A percentile compares a stretch with the other conserved stretches of the same genome.
Conservation (phyloP, 2,113 vertebrate species). For the Nerophis ophidion region DNA sequence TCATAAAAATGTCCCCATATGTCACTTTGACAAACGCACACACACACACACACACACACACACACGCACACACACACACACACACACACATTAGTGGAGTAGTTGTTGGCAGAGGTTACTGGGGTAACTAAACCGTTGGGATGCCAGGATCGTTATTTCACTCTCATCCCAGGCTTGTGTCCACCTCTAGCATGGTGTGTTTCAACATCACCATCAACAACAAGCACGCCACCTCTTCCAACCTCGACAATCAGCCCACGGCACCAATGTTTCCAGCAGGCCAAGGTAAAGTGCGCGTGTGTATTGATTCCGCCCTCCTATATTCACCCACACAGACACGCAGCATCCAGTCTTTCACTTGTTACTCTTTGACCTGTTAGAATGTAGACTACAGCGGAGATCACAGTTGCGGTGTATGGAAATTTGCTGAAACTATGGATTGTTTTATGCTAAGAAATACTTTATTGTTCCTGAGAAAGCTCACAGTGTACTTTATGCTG, state of each 20-base stretch:
- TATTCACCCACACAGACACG: slow-evolving; percentile 58
- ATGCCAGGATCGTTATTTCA: slow-evolving; percentile 61
- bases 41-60: too few relatives aligned
- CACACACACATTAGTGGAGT: slow-evolving; percentile 13
- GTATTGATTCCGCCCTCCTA: slow-evolving; percentile 56
- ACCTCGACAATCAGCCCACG: slow-evolving; percentile 47
- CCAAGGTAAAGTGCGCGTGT: slow-evolving; percentile 22
- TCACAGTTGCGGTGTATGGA: slow-evolving; percentile 12
- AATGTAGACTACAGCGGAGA: slow-evolving; percentile 30
- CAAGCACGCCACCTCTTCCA: slow-evolving; percentile 36
- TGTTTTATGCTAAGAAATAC: too few relatives aligned
- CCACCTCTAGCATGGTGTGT: slow-evolving; percentile 42
- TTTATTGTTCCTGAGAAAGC: too few relatives aligned
- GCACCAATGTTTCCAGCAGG: slow-evolving; percentile 48
- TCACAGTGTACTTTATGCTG: too few relatives aligned
- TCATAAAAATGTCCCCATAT: too few relatives aligned
- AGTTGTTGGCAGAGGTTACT: slow-evolving; percentile 52
- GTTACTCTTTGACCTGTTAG: slow-evolving; percentile 54
- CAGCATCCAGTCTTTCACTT: slow-evolving; percentile 49
- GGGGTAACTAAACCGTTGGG: slow-evolving; percentile 53
- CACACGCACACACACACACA: slow-evolving; percentile 29
- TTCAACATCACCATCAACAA: slow-evolving; percentile 39
- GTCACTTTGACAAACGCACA: too few relatives aligned
- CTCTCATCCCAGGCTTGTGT: slow-evolving; percentile 52
- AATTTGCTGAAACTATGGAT: not conserved